phyloP scores from a whole-genome alignment of 2,113 vertebrate species.

The Prietella phreatophila region DNA sequence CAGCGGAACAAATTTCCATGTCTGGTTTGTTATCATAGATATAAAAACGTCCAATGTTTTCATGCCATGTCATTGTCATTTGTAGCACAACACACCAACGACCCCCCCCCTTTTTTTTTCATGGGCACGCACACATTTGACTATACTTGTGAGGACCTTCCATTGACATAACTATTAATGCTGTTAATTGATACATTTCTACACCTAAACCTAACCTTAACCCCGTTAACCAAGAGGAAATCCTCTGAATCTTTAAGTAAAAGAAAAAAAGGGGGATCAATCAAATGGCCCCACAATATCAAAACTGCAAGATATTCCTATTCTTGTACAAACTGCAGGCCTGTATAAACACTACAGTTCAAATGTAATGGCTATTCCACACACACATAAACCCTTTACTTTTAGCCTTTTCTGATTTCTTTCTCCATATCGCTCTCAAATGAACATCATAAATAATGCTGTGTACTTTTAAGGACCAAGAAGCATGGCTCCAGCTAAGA shows the following conservation, averaged over 20 bases:
- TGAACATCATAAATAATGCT: not conserved
- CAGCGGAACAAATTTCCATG: not conserved
- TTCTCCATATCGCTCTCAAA: not conserved
- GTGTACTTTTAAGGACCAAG: not conserved
- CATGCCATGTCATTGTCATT: not conserved
- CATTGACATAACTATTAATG: not conserved
- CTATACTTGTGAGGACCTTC: not conserved
- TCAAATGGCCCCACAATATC: not conserved
- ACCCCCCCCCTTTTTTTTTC: not conserved
- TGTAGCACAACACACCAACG: not conserved
- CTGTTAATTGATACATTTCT: not conserved
- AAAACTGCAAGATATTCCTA: not conserved
- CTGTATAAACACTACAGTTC: not conserved
- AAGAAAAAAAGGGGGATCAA: not conserved
- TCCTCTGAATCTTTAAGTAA: not conserved
- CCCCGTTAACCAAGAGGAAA: not conserved
- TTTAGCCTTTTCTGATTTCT: not conserved
- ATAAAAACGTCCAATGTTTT: not conserved
- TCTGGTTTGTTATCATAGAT: conserved; percentile 4
- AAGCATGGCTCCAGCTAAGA: not conserved
- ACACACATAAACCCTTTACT: not conserved
- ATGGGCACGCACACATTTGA: not conserved
- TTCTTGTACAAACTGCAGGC: not conserved
- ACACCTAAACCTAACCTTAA: not conserved
- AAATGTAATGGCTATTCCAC: not conserved